Evolutionary conservation across 2,888 invertebrate species (phyloP).

Genomic region (Bugulina stolonifera): DNA sequence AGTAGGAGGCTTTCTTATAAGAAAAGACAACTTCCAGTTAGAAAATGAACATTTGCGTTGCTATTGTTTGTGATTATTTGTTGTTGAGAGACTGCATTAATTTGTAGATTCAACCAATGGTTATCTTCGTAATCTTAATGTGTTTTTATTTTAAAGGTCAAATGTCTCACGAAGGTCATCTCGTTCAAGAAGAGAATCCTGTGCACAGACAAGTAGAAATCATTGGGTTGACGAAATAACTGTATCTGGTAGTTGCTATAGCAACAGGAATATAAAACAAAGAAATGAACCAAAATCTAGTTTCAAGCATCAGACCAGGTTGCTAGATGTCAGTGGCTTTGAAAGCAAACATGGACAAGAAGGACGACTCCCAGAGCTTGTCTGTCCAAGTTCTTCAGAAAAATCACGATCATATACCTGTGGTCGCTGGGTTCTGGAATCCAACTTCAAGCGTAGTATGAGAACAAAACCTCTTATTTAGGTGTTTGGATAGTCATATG

Average conservation of each 20-base stretch:
- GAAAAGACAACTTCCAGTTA: too few relatives aligned
- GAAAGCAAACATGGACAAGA: neutral
- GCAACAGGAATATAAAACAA: neutral
- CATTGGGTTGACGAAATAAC: slow-evolving; percentile 19
- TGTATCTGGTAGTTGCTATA: neutral
- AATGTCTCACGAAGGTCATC: slow-evolving; percentile 19
- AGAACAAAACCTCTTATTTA: neutral
- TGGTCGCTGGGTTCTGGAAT: neutral
- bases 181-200: neutral
- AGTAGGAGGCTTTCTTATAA: too few relatives aligned
- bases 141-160: too few relatives aligned
- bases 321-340: neutral
- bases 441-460: neutral
- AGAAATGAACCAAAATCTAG: neutral
- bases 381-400: neutral
- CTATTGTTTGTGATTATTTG: too few relatives aligned
- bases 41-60: too few relatives aligned
- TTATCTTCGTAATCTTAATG: too few relatives aligned
- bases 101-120: too few relatives aligned
- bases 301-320: neutral
- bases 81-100: too few relatives aligned
- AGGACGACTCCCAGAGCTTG: neutral
- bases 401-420: neutral
- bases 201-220: neutral
- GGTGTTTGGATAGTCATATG: too few relatives aligned